Percentiles rank a stretch among this genome's conserved stretches.
Conservation (phyloP, 2,888 invertebrate species). For the Idaea biselata region DNA sequence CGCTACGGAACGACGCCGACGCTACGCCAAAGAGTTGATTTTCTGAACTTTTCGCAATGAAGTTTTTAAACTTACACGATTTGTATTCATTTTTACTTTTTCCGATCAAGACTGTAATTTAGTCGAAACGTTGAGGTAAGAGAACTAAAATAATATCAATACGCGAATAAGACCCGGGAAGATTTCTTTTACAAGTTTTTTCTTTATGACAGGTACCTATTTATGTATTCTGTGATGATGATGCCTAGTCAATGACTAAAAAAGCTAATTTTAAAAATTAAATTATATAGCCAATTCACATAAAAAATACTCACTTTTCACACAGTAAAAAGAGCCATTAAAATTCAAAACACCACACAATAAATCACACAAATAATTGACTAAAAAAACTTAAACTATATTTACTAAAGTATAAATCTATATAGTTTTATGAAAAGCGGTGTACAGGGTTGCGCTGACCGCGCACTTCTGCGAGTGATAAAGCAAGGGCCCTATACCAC, state of each 20-base stretch:
- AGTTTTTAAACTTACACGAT: too few species aligned
- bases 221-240: too few species aligned
- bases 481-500: conserved; percentile 26
- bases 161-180: too few species aligned
- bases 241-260: too few species aligned
- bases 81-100: too few species aligned
- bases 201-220: too few species aligned
- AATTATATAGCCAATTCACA: too few species aligned
- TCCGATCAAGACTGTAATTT: too few species aligned
- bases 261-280: too few species aligned
- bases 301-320: neutral
- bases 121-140: too few species aligned
- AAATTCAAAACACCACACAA: neutral
- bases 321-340: neutral
- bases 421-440: neutral
- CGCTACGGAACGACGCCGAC: neutral
- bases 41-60: neutral
- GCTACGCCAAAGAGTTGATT: neutral
- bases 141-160: too few species aligned
- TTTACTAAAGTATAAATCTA: neutral
- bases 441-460: neutral
- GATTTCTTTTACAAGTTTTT: too few species aligned
- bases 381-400: neutral
- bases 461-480: neutral
- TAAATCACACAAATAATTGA: neutral